Conservation (phyloP, 2,888 invertebrate species). For the Cybosia mesomella region DNA sequence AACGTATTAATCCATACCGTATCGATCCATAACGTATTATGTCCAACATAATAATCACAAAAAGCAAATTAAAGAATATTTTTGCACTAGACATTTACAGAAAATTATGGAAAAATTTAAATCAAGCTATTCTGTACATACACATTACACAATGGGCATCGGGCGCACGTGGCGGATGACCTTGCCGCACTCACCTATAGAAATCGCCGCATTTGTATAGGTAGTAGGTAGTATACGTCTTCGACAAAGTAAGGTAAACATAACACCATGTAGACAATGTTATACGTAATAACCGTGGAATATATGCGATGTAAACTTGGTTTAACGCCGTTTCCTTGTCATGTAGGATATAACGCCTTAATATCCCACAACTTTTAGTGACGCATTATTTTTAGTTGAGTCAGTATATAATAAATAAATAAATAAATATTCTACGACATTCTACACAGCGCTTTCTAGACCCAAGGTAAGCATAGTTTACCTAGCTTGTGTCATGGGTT, state of each 20-base stretch:
- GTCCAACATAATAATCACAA: constrained; percentile 43
- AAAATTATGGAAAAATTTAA: constrained; percentile 47
- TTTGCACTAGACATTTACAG: constrained; percentile 27
- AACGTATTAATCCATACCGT: constrained; percentile 30
- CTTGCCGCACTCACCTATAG: constrained; percentile 64
- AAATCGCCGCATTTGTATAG: constrained; percentile 55
- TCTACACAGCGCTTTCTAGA: too few species aligned
- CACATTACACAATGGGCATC: constrained; percentile 59
- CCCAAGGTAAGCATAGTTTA: too few species aligned
- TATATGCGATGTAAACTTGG: constrained; percentile 55
- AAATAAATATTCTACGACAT: too few species aligned
- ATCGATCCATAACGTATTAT: too few species aligned
- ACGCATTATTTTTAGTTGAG: constrained; percentile 18
- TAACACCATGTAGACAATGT: constrained; percentile 62
- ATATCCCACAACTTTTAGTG: constrained; percentile 34
- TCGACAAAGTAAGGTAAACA: constrained; percentile 62
- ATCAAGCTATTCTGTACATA: constrained; percentile 53
- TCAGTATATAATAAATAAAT: constrained; percentile 7
- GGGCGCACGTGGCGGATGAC: constrained; percentile 73
- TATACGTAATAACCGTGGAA: constrained; percentile 62
- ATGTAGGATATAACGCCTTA: constrained; percentile 38
- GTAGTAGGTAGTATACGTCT: constrained; percentile 32
- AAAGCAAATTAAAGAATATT: constrained; percentile 36
- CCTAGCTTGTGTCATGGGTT: too few species aligned
- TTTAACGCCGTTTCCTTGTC: constrained; percentile 49